phyloP scores from a whole-genome alignment of 2,888 invertebrate genomes.

The Molorchus minor region DNA sequence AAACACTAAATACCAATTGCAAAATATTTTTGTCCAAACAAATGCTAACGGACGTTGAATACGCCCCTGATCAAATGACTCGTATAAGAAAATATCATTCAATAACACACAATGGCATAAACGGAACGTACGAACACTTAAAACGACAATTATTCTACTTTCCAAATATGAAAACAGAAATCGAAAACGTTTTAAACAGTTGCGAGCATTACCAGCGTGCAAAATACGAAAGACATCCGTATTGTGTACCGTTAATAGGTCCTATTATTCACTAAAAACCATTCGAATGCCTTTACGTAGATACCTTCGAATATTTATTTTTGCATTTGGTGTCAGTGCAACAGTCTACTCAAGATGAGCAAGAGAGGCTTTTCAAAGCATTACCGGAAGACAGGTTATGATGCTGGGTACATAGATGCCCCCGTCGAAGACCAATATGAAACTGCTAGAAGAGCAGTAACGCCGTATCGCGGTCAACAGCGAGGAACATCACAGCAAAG shows the following conservation, averaged over 20 bases:
- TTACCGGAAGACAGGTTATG: too few relatives aligned
- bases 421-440: too few relatives aligned
- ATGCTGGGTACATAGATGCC: too few relatives aligned
- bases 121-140: neutral
- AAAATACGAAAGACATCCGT: slow-evolving; percentile 2
- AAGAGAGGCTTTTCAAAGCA: too few relatives aligned
- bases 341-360: too few relatives aligned
- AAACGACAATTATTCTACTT: slow-evolving; percentile 1
- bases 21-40: neutral
- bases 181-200: neutral
- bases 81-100: neutral
- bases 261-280: neutral
- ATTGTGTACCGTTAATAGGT: neutral
- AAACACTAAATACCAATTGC: too few relatives aligned
- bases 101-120: slow-evolving; percentile 1
- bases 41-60: neutral
- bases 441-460: too few relatives aligned
- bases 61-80: neutral
- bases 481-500: too few relatives aligned
- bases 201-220: neutral
- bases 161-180: neutral
- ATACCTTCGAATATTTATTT: neutral
- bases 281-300: neutral
- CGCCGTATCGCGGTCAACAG: too few relatives aligned
- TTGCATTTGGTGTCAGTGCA: too few relatives aligned